phyloP scores from a whole-genome alignment of 2,797 vertebrate genomes.

The Alosa sapidissima region DNA sequence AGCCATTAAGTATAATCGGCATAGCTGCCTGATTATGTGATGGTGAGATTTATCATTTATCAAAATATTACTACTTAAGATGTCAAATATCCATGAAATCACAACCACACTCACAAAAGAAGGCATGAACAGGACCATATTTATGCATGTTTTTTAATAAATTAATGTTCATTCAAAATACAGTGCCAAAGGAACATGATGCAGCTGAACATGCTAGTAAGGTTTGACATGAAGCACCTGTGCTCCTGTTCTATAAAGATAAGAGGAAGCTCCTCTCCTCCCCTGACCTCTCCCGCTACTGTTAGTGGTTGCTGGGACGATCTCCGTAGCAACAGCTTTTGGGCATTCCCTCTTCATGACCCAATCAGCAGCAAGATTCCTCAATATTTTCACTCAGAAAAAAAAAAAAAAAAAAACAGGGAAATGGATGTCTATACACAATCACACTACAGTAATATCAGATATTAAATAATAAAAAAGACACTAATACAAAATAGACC shows the following conservation, averaged over 20 bases:
- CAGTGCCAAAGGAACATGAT: conserved; percentile 97
- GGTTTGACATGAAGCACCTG: conserved; percentile 92
- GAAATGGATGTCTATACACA: conserved; percentile 83
- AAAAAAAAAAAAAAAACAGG: conserved; percentile 51
- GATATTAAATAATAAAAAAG: conserved; percentile 85
- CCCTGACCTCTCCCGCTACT: conserved; percentile 65
- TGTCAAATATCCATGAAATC: too few species aligned
- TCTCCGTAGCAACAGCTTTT: conserved; percentile 79
- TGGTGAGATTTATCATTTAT: too few species aligned
- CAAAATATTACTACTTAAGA: too few species aligned
- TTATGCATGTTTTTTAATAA: conserved; percentile 95
- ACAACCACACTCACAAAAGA: neutral
- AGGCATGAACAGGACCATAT: conserved; percentile 27
- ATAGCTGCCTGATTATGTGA: too few species aligned
- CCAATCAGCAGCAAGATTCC: conserved; percentile 82
- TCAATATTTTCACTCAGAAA: conserved; percentile 72
- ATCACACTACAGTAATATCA: conserved; percentile 97
- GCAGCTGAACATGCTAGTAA: conserved; percentile 96
- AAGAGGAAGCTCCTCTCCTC: conserved; percentile 63
- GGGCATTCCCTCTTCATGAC: conserved; percentile 73
- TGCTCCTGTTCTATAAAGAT: conserved; percentile 79
- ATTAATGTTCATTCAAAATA: conserved; percentile 99
- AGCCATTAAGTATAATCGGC: neutral
- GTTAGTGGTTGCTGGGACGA: conserved; percentile 89
- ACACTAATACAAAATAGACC: conserved; percentile 87